Evolutionary conservation across 2,888 invertebrate genomes (phyloP), one percentile per base, ranked within the genome.

Genomic region (Troides oblongomaculatus): DNA sequence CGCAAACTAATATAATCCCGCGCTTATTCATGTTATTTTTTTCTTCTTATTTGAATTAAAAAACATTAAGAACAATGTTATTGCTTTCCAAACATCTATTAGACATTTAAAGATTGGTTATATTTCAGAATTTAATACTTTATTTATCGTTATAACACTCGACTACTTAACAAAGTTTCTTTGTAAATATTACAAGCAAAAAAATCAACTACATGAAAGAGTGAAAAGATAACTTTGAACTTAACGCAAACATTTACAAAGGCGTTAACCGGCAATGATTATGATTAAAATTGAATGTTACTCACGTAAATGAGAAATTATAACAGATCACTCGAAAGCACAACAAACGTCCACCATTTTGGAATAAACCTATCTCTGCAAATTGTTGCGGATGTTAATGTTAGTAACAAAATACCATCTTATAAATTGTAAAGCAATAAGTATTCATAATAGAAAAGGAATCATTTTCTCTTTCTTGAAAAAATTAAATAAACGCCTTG

Each of bases 331-430:
- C 84, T 79, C 75, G 78, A 82, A 88, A 92, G 90, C 92, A 93
- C 93, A 93, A 93, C 93, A 93, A 93, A 93, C 92, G 91, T 79
- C 90, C 87, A 90, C 93, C 93, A 93, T 93, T 89, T 93, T 93
- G 92, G 89, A 91, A 85, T 85, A 84, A 87, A 86, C 85, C 82
- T 82, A 80, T 79, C 75, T 75, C 74, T 76, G 75, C 76, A 75
- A 73, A 76, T 77, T 76, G 78, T 80, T 82, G 79, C 86, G 87
- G 87, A 86, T 82, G 80, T 84, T 72, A 73, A 76, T 71, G 70
- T 71, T 71, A 68, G 66, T 70, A 74, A 74, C 76, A 78, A 78
- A 66, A 72, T 66, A 75, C 73, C 72, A 74, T 74, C 61, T 72
- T 72, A 72, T 72, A 61, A 61, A 61, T 56, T 57, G 60, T 60